Evolutionary conservation across 2,888 invertebrate genomes (phyloP), one percentile per base, ranked within the genome.

Genomic region (Drosophila suboccidentalis): DNA sequence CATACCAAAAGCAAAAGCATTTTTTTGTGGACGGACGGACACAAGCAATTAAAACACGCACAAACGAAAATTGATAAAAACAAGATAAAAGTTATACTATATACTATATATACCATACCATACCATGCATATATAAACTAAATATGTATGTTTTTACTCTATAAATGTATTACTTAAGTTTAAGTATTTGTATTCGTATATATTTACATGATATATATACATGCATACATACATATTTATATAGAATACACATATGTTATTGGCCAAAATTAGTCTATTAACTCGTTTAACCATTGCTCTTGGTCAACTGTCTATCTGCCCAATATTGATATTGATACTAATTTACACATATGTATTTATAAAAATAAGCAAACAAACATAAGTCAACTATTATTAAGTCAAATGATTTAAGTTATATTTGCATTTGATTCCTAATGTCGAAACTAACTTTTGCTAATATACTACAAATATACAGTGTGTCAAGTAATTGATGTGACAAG

Each of bases 381-480:
- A 66, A 65, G 44, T 58, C 26, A 63, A 64, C 49, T 73, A 68
- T 74, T 68, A 53, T 65, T 71, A 68, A 55, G 62, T 50, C 34
- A 62, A 78, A 59, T 57, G 55, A 75, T 66, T 73, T 83, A 69
- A 58, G 81, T 78, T 75, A 75, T 58, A 78, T 67, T 75, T 67
- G 74, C 81, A 83, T 83, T 82, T 85, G 77, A 87, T 75, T 87
- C 84, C 84, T 84, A 75, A 66, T 36, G 49, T 61, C 65, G 36
- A 64, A 71, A 82, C 78, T 73, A 78, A 77, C 57, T 68, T 72
- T 77, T 80, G 73, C 78, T 82, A 80, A 70, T 67, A 32, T 64
- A 70, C 57, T 75, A 81, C 50, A 73, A 64, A 62, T 60, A 62
- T 38, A 50, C 59, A 38, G 38, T 38, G n/a, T n/a, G 38, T 38